phyloP scores from a whole-genome alignment of 2,888 invertebrate genomes.

The Hydrotaea diabolus region DNA sequence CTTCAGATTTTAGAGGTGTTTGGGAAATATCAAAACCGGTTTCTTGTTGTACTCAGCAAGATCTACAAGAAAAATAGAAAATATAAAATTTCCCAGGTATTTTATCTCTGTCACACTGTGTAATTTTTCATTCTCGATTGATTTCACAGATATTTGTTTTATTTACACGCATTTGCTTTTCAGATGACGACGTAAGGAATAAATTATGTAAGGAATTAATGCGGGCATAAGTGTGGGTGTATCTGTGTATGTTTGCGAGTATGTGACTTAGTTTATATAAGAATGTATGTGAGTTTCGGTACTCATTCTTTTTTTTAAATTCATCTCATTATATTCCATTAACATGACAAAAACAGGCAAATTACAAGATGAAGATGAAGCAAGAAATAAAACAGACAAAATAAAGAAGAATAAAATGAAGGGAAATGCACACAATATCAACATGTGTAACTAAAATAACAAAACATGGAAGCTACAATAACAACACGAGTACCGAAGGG shows the following conservation, averaged over 20 bases:
- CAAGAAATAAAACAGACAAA: slow-evolving; percentile 26
- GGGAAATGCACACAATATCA: slow-evolving; percentile 17
- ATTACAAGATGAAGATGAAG: slow-evolving; percentile 14
- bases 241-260: no score
- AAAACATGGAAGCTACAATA: not conserved
- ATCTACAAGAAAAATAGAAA: no score
- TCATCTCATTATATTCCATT: slow-evolving; percentile 43
- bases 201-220: not conserved
- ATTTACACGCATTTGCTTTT: not conserved
- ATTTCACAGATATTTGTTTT: not conserved
- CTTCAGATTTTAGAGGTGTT: no score
- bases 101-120: no score
- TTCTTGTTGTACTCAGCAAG: no score
- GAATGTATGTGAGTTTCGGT: not conserved
- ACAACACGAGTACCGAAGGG: not conserved
- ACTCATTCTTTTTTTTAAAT: slow-evolving; percentile 1
- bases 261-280: not conserved
- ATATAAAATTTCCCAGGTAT: no score
- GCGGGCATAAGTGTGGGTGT: not conserved
- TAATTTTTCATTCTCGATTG: no score
- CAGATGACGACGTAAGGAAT: not conserved
- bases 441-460: slow-evolving; percentile 12
- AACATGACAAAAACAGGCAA: slow-evolving; percentile 53
- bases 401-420: slow-evolving; percentile 48
- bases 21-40: no score